These are phyloP conservation scores for Spheniscus mendiculus DNA, from an alignment of 2,113 vertebrate genomes.

Conservation along the genomic window DNA sequence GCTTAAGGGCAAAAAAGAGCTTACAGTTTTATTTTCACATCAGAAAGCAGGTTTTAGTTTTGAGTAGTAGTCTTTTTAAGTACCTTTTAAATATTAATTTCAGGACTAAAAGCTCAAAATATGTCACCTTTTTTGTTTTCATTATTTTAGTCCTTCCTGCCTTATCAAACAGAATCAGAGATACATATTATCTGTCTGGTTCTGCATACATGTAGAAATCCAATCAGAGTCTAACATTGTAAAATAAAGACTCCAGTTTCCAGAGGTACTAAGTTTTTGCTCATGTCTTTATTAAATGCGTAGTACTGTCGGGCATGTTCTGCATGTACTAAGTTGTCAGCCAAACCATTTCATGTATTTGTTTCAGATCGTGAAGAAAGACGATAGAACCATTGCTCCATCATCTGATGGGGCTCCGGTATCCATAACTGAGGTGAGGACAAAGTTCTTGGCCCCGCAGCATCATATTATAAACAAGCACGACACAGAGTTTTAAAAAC, in stretches of 20 bases:
- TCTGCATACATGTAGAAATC: background rate
- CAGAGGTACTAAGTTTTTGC: background rate
- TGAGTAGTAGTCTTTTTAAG: background rate
- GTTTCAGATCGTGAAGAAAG: constrained; percentile 76
- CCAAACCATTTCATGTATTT: background rate
- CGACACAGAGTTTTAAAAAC: background rate
- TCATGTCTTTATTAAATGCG: background rate
- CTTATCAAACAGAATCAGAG: background rate
- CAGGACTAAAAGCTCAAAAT: background rate
- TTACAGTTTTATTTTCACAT: background rate
- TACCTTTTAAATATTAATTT: background rate
- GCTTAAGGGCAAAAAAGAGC: background rate
- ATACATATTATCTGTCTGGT: background rate
- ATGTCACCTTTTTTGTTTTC: background rate
- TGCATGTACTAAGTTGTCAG: background rate
- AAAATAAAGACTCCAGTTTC: background rate
- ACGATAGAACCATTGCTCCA: constrained; percentile 19
- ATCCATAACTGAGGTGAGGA: constrained; percentile 73
- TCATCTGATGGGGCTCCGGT: constrained; percentile 31
- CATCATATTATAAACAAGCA: background rate
- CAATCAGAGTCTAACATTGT: too few relatives aligned
- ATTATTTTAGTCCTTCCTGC: background rate
- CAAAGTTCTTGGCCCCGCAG: background rate
- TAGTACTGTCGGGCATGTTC: background rate
- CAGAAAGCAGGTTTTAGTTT: background rate